Percentiles rank a stretch among this genome's conserved stretches.
Conservation (phyloP, 2,888 invertebrate genomes). For the Meteorus colon region DNA sequence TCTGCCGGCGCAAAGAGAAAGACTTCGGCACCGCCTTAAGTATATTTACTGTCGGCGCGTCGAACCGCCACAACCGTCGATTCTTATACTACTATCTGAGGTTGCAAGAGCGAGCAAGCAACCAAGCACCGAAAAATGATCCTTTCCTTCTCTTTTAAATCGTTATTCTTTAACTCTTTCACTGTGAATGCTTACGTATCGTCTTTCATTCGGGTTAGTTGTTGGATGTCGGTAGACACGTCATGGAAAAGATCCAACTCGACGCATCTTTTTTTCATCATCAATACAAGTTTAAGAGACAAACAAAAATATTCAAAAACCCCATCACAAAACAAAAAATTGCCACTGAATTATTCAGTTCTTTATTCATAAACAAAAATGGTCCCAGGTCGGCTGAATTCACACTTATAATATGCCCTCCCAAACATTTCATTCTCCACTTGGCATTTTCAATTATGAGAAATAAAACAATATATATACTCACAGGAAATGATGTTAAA, state of each 20-base stretch:
- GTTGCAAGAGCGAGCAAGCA: slow-evolving; percentile 13
- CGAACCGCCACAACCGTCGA: slow-evolving; percentile 53
- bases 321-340: slow-evolving; percentile 40
- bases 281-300: neutral
- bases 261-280: slow-evolving; percentile 8
- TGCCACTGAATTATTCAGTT: neutral
- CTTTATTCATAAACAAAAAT: too few species aligned
- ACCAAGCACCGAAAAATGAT: slow-evolving; percentile 42
- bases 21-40: slow-evolving; percentile 63
- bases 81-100: slow-evolving; percentile 48
- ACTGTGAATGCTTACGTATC: slow-evolving; percentile 11
- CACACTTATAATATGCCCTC: too few species aligned
- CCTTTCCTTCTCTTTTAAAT: slow-evolving; percentile 40
- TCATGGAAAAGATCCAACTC: neutral
- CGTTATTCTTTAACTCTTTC: slow-evolving; percentile 39
- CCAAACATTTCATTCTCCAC: neutral
- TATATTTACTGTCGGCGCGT: slow-evolving; percentile 64
- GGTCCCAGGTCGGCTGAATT: too few species aligned
- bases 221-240: neutral
- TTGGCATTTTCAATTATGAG: too few species aligned
- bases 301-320: too few species aligned
- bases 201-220: neutral
- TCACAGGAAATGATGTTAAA: too few species aligned
- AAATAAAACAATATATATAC: too few species aligned
- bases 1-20: slow-evolving; percentile 42